Evolutionary conservation across 2,797 vertebrate species (phyloP), one percentile per base, ranked within the genome.

Genomic region (Psittacula echo): DNA sequence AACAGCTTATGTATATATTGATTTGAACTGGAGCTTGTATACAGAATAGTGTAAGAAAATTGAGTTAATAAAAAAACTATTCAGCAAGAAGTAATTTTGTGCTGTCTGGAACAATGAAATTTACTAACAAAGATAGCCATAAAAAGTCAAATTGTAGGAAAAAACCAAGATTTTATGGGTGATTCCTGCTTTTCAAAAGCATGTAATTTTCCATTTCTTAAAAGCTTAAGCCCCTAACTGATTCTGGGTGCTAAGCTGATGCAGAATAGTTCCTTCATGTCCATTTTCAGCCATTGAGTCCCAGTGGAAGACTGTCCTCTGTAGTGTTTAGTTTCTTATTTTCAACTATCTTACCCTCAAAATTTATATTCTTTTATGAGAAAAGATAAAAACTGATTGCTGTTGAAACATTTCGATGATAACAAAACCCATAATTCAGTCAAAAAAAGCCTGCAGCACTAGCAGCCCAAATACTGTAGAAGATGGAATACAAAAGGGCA

Each of bases 81-180:
- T 93, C 58, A 2, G 1, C 37, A 76, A 70, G 87, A 90, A 87
- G 41, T 75, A 92, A 91, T 81, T 90, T 91, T 87, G 82, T 93
- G 11, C 41, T 80, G n/a, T 75, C 82, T 85, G 64, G 7, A 88
- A 42, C 37, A 85, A 24, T 72, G 74, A 90, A 54, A 91, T 85
- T 90, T 95, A 42, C 18, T 84, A 67, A 56, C 37, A 64, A 73
- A 82, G 51, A 10, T 82, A 85, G 41, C 44, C 4, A 65, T 66
- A 71, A 74, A 87, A 92, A 95, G 6, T 85, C 8, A 81, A 70
- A 77, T 74, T 45, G 32, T 83, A 34, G 24, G 24, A 89, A 89
- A 94, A 87, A 78, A 13, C 22, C 18, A n/a, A 53, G 42, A 30
- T 87, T 47, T 89, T 91, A 53, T 51, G 87, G n/a, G 48, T 92